Conservation (phyloP, 2,113 vertebrate species). For the Globicephala melas region DNA sequence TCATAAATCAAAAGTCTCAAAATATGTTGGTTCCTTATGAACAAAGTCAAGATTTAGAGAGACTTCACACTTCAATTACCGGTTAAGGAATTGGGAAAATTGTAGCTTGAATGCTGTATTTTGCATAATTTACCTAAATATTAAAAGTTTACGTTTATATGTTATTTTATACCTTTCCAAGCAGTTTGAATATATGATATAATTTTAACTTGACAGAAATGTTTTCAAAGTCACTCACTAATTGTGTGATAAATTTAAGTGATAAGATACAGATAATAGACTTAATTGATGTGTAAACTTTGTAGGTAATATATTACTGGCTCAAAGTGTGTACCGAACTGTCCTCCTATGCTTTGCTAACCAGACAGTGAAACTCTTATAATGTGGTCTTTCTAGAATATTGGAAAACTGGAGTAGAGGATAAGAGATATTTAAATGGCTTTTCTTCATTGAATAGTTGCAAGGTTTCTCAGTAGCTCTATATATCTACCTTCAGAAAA, state of each 20-base stretch:
- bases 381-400: conserved; percentile 1
- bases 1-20: conserved; percentile 7
- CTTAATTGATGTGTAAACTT: not conserved
- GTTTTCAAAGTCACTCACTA: not conserved
- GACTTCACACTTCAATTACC: not conserved
- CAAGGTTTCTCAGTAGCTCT: not conserved
- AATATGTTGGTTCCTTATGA: not conserved
- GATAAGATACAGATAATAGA: not conserved
- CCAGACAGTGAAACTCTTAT: not conserved
- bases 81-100: not conserved
- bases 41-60: not conserved
- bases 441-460: not conserved
- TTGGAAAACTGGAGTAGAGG: not conserved
- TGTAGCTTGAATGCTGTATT: not conserved
- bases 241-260: conserved; percentile 25
- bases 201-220: conserved; percentile 12
- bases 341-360: not conserved
- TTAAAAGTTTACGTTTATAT: not conserved
- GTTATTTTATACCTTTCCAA: not conserved
- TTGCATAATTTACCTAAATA: conserved; percentile 20
- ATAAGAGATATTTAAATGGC: not conserved
- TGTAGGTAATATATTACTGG: not conserved
- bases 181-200: not conserved
- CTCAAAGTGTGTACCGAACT: not conserved
- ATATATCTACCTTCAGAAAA: conserved; percentile 34